Base-by-base conservation (phyloP, 2,797 vertebrate genomes). In the Serranus cabrilla region DNA sequence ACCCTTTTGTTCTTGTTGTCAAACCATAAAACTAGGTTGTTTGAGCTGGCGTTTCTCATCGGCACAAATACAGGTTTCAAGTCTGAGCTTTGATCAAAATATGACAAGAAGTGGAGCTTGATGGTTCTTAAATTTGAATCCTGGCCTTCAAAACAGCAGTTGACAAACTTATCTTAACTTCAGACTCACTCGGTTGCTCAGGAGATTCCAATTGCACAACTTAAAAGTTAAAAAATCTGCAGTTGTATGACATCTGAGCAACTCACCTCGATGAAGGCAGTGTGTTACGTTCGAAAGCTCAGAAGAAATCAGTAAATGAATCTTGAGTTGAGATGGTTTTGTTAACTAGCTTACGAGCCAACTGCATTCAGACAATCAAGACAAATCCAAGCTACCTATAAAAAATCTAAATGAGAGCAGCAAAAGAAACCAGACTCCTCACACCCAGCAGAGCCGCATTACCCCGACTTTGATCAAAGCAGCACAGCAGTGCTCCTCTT, bases 381-480 rank as follows among this genome's bases (percentile, higher is more conserved):
- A 23, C 40, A 34, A 21, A 37, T 39, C 37, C 7, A 60, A 60
- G 47, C 11, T 7, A 14, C 11, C 43, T 49, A 51, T 23, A 11
- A 14, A 20, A 59, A 61, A 54, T 37, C 1, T 46, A 50, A 71
- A 47, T 23, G n/a, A 46, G 9, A 4, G 8, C 16, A 70, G 42
- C 25, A 68, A 57, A 60, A 31, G 11, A 27, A 27, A 47, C 7
- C 21, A 51, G 49, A 18, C 20, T 6, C 66, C 50, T 62, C 13
- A 76, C 74, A 60, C 71, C 58, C 76, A 65, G 67, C 56, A 43
- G 72, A 75, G 73, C 75, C 31, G 42, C 82, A 77, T 59, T 50
- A 62, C 46, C 68, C 65, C 13, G 0, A 71, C 55, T 86, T 70
- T 81, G 86, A 91, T 91, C 81, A 88, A 76, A 85, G 82, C 52